phyloP scores from a whole-genome alignment of 2,113 vertebrate genomes.

The Pachycephala philippinensis region DNA sequence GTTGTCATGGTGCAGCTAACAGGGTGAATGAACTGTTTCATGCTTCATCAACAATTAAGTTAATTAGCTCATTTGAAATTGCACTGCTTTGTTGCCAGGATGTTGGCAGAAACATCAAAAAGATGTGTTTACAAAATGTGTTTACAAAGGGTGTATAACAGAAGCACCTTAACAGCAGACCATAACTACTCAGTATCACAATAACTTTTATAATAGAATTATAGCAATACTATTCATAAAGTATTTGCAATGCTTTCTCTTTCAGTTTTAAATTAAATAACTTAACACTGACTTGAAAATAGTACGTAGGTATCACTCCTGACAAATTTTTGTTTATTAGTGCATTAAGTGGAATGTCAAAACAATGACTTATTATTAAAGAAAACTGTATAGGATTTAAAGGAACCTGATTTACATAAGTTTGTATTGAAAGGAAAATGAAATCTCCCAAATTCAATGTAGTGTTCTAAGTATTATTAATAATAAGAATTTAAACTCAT shows the following conservation, averaged over 20 bases:
- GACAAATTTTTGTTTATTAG: background rate
- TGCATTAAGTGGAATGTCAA: background rate
- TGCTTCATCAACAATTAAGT: slow-evolving; percentile 99
- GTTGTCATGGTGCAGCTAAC: slow-evolving; percentile 98
- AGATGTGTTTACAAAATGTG: slow-evolving; percentile 96
- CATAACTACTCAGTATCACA: slow-evolving; percentile 36
- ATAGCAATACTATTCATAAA: slow-evolving; percentile 25
- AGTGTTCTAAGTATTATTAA: slow-evolving; percentile 20
- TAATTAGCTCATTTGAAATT: slow-evolving; percentile 99
- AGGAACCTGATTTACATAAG: background rate
- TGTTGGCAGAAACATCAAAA: slow-evolving; percentile 97
- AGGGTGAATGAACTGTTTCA: slow-evolving; percentile 97
- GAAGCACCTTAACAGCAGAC: slow-evolving; percentile 81
- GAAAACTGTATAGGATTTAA: background rate
- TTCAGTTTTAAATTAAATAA: slow-evolving; percentile 29
- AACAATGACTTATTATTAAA: background rate
- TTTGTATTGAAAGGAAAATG: slow-evolving; percentile 1
- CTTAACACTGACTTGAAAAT: background rate
- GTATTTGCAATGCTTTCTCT: slow-evolving; percentile 14
- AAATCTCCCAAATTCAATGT: background rate
- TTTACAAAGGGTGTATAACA: slow-evolving; percentile 86
- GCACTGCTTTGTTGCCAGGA: slow-evolving; percentile 96
- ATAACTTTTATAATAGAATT: slow-evolving; percentile 53
- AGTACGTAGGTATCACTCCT: background rate
- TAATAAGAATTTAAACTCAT: slow-evolving; percentile 21